These are phyloP conservation scores for Echinometra lucunter DNA, from an alignment of 53 echinoderm and acorn worm genomes.

Conservation along the genomic window DNA sequence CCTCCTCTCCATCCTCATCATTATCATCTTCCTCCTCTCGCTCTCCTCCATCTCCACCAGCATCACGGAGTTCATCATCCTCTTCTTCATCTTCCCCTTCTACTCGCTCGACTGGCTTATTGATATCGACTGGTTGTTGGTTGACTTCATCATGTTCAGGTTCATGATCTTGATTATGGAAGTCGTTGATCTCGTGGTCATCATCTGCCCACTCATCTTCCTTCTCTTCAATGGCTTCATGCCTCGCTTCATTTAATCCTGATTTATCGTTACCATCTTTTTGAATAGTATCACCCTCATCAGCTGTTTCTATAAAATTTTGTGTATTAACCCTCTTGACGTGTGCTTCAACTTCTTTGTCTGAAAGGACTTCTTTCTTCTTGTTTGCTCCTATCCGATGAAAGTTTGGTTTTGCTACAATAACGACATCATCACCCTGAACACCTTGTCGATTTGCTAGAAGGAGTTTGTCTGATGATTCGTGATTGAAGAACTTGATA, in stretches of 20 bases:
- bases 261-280: background rate
- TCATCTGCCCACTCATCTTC: background rate
- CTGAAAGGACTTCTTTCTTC: background rate
- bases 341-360: background rate
- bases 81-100: constrained; percentile 44
- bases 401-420: constrained; percentile 3
- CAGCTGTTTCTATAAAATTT: background rate
- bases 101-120: background rate
- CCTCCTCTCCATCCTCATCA: background rate
- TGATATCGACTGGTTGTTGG: background rate
- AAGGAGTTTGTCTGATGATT: constrained; percentile 79
- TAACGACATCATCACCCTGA: background rate
- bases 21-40: background rate
- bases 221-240: constrained; percentile 5
- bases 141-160: background rate
- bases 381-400: constrained; percentile 4
- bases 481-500: constrained; percentile 87
- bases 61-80: background rate
- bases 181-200: background rate
- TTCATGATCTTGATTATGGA: background rate
- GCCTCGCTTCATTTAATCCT: background rate
- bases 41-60: constrained; percentile 18
- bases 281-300: background rate
- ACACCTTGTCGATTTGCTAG: constrained; percentile 73
- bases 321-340: background rate